phyloP scores from a whole-genome alignment of 2,113 vertebrate species.

The Ctenodactylus gundi region DNA sequence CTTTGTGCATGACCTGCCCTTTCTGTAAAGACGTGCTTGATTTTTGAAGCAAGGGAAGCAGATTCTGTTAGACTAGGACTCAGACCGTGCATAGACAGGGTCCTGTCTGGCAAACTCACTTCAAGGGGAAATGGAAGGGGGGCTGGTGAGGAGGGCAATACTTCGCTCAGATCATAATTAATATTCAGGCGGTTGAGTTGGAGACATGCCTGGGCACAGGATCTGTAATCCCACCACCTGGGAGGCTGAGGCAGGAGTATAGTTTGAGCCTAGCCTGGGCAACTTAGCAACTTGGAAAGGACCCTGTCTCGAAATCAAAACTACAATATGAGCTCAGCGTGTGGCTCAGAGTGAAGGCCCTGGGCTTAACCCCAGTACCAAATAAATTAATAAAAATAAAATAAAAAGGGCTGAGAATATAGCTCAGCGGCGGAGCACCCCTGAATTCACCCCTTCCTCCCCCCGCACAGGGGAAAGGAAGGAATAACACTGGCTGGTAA shows the following conservation, averaged over 20 bases:
- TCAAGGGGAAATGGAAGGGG: neutral
- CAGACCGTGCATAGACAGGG: neutral
- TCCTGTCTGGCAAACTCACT: neutral
- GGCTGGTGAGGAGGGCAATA: neutral
- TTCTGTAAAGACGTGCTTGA: neutral
- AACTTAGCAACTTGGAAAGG: neutral
- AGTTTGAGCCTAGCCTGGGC: neutral
- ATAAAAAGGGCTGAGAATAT: neutral
- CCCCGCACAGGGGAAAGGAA: neutral
- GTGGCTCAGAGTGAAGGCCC: too few relatives aligned
- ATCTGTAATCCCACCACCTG: too few relatives aligned
- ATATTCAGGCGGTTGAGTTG: too few relatives aligned
- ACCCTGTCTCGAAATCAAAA: neutral
- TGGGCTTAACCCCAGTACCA: too few relatives aligned
- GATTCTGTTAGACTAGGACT: neutral
- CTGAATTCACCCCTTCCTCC: neutral
- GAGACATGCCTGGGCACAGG: too few relatives aligned
- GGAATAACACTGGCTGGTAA: too few relatives aligned
- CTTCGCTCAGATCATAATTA: neutral
- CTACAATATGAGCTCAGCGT: too few relatives aligned
- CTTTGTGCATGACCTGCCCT: neutral
- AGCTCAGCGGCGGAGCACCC: neutral
- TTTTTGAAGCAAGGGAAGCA: neutral
- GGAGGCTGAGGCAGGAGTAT: neutral
- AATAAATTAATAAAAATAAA: too few relatives aligned